Evolutionary conservation across 2,888 invertebrate species (phyloP), one percentile per base, ranked within the genome.

Genomic region (Orchesella flavescens): DNA sequence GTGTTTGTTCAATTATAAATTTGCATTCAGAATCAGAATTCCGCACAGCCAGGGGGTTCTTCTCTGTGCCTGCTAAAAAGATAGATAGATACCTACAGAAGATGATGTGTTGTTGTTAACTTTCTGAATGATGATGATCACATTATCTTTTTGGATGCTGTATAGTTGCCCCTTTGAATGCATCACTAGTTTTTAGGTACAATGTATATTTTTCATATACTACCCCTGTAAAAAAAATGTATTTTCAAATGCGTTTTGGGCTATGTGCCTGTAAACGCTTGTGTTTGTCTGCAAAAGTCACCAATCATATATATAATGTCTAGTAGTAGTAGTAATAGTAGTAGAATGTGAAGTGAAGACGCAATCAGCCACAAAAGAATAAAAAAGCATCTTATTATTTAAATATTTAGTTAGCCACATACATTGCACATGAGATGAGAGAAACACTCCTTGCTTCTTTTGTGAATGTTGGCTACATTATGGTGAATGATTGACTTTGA

Each of bases 1-100:
- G 21, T 77, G 68, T 77, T 77, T 77, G 77, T 77, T 69, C 77
- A 68, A 68, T 77, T 77, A 77, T 77, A 46, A 77, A 77, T 77
- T 77, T 77, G 68, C 77, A 77, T 77, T 77, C 65, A 24, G 24
- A 71, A 57, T 55, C 72, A 73, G 44, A 76, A 69, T 66, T 66
- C 68, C 57, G 44, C 68, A 53, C 68, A 77, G 68, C 68, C 68
- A 69, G 66, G 66, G 66, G 76, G 77, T 55, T 77, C 44, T 59
- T 77, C 44, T 68, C 53, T 46, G 19, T 46, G 19, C 65, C 43
- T 44, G 66, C 66, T 66, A 66, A 66, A 66, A 65, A 55, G 55
- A 66, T 74, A 55, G 55, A 66, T 74, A 23, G 12, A 65, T 44
- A 53, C 63, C 61, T 21, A 59, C 46, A 65, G n/a, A 24, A 65